Base-by-base conservation (phyloP, 1,140 invertebrate species). In the Teleopsis dalmanni region DNA sequence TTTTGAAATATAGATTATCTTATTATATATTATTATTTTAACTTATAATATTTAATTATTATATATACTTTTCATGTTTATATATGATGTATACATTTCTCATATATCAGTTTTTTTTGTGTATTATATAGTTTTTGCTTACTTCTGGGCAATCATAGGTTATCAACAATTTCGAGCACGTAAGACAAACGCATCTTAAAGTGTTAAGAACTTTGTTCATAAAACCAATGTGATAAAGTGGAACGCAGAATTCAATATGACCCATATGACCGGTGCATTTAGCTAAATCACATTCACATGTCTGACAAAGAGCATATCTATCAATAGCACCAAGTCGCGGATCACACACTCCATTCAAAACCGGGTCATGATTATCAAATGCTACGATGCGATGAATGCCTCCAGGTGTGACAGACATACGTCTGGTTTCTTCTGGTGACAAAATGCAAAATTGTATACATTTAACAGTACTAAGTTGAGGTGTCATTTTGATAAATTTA, bases 241-340 rank as follows among this genome's bases (percentile, higher is more conserved):
- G 95, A 73, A 98, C 98, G 0, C 93, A 87, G 35, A 98, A 75
- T 72, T 98, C 92, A 57, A 99, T 87, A 68, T 98, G 95, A 23
- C 94, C 95, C 78, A 98, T 98, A 74, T 98, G 95, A 5, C 95
- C 95, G 33, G 94, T 92, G 74, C 95, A 98, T 72, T 98, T 92
- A 3, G 86, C 86, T 86, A 96, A 91, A 62, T 92, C 95, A n/a
- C 85, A 94, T 46, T 93, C 93, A 75, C 95, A 99, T 0, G 95
- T 98, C 70, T 94, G 91, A 73, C 95, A 98, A 49, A 91, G 76
- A 19, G 88, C 88, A 61, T 80, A 82, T 57, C 92, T 79, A 63
- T 98, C 95, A 22, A 97, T 88, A 11, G 94, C 91, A 53, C 95
- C 95, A 76, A 98, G 95, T 42, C 95, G 75, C 1, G 95, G 95